Base-by-base conservation (phyloP, 2,113 vertebrate genomes). In the Oncorhynchus tshawytscha region DNA sequence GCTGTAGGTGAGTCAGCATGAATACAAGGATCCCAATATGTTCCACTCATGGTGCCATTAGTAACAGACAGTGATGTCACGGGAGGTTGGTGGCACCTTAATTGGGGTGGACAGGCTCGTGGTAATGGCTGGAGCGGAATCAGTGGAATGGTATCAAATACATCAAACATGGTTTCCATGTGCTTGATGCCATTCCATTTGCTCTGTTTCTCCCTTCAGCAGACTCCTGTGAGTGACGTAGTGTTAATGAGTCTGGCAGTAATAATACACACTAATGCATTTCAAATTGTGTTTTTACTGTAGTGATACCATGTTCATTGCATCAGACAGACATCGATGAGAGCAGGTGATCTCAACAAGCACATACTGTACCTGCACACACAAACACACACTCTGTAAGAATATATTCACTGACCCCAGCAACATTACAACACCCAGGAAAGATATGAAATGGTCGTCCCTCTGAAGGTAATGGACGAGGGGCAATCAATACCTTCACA, bases 401-500 rank as follows among this genome's bases (percentile, higher is more conserved):
- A 34, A 1, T 76, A 72, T 62, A 75, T 64, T 70, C 1, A 66
- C 2, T 67, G 66, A 71, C 70, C 57, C 73, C 72, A 22, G 79
- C 34, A 77, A 75, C 60, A 48, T 24, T 74, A 65, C 72, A 71
- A 76, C 39, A 75, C 71, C 27, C 39, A 27, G 20, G 39, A 72
- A 81, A 76, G 45, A 75, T 67, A 18, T 67, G 73, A 71, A 75
- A 83, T 24, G 49, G 77, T 51, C 71, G 65, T 76, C 77, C n/a
- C 24, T 72, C 71, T 75, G 76, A 74, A 83, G 83, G 78, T 62
- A 57, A 71, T 72, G 27, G 73, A 78, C 60, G 70, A 72, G 68
- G 29, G 65, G 74, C 20, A 79, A 92, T 92, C 89, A 70, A 92
- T 93, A 89, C 62, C 62, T 79, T 84, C 59, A 90, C 77, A 83